Conservation (phyloP, 2,113 vertebrate species). For the Cheilinus undulatus region DNA sequence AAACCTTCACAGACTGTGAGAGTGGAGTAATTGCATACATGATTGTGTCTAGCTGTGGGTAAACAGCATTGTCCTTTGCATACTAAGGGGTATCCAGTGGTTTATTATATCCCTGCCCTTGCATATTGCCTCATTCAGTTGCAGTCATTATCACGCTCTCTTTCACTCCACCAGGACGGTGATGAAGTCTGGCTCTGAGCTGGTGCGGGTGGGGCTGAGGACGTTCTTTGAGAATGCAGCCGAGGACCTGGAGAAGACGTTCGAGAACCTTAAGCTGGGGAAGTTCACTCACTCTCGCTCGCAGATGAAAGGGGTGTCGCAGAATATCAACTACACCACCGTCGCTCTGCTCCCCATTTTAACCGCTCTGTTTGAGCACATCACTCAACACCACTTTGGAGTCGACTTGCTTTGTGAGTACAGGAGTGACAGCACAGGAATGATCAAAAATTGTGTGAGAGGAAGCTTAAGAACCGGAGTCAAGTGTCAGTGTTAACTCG, state of each 20-base stretch:
- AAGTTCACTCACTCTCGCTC: constrained; percentile 98
- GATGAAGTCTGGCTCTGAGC: constrained; percentile 97
- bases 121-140: constrained; percentile 17
- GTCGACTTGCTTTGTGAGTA: constrained; percentile 94
- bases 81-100: constrained; percentile 19
- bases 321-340: constrained; percentile 99
- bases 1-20: constrained; percentile 22
- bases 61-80: constrained; percentile 38
- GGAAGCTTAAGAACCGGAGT: background rate
- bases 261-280: constrained; percentile 96
- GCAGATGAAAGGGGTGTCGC: constrained; percentile 97
- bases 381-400: constrained; percentile 95
- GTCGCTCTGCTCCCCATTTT: constrained; percentile 95
- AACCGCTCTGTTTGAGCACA: constrained; percentile 96
- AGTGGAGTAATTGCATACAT: constrained; percentile 33
- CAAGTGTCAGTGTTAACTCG: background rate
- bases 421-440: constrained; percentile 25
- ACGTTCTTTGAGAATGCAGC: constrained; percentile 98
- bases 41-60: constrained; percentile 12
- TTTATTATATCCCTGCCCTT: constrained; percentile 29
- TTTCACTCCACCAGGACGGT: constrained; percentile 88
- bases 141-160: constrained; percentile 1
- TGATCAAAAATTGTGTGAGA: constrained; percentile 44
- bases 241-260: constrained; percentile 95
- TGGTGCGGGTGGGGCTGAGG: constrained; percentile 92